phyloP scores from a whole-genome alignment of 2,113 vertebrate genomes.

The Dicerorhinus sumatrensis region DNA sequence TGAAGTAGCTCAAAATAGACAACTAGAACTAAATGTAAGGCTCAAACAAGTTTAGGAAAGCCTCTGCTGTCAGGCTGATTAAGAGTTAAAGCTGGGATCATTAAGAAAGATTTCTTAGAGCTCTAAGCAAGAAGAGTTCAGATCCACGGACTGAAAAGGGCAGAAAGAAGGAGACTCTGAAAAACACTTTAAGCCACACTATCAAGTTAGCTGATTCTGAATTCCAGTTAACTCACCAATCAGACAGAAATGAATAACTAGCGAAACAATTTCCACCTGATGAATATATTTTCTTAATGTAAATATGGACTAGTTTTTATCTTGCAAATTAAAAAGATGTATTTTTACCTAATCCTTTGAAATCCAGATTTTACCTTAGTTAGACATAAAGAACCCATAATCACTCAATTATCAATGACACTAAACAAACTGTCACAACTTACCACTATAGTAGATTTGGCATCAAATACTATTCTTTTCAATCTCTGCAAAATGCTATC shows the following conservation, averaged over 20 bases:
- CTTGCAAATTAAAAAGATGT: neutral
- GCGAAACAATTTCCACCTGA: neutral
- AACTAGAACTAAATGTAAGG: neutral
- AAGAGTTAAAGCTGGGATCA: neutral
- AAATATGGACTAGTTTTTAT: neutral
- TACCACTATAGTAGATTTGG: conserved; percentile 95
- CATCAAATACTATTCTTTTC: conserved; percentile 95
- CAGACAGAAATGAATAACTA: neutral
- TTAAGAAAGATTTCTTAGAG: neutral
- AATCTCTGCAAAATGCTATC: conserved; percentile 96
- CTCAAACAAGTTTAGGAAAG: neutral
- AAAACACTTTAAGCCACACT: neutral
- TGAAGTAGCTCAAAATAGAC: neutral
- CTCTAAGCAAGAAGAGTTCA: neutral
- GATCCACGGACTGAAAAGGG: neutral
- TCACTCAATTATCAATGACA: neutral
- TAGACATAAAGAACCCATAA: neutral
- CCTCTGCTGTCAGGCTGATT: neutral
- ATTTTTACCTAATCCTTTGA: neutral
- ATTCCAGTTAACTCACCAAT: neutral
- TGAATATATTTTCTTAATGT: neutral
- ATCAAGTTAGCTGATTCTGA: neutral
- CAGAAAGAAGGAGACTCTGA: neutral
- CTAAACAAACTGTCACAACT: conserved; percentile 77
- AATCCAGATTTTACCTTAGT: neutral